Evolutionary conservation across 2,797 vertebrate species (phyloP).

Genomic region (Orestias chungarensis): DNA sequence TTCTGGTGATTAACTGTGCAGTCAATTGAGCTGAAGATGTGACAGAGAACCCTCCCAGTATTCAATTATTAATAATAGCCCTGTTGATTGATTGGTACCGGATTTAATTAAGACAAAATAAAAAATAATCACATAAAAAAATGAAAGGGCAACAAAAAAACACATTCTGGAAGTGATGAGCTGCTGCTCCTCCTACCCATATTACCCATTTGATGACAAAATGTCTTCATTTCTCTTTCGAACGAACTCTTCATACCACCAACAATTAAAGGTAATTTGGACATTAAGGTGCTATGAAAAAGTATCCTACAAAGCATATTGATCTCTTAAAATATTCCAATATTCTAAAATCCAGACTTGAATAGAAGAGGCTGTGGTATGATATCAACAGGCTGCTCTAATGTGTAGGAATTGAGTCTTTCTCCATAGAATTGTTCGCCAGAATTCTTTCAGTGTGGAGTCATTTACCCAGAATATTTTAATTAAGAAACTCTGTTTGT

Average conservation of each 20-base stretch:
- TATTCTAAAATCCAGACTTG: neutral
- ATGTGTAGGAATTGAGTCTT: no score
- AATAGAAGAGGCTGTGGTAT: neutral
- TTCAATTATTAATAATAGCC: constrained; percentile 77
- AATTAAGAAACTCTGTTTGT: neutral
- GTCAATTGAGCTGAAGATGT: constrained; percentile 56
- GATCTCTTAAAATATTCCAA: neutral
- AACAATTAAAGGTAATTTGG: constrained; percentile 44
- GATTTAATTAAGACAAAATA: constrained; percentile 61
- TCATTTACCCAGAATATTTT: neutral
- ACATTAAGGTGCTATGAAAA: no score
- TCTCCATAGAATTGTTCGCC: neutral
- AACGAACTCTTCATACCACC: constrained; percentile 43
- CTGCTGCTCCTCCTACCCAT: constrained; percentile 19
- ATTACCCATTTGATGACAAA: constrained; percentile 30
- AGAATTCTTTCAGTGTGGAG: neutral
- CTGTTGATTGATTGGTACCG: constrained; percentile 61
- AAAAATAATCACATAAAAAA: constrained; percentile 19
- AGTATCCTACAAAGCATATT: neutral
- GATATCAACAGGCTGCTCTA: no score
- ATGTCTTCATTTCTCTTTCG: constrained; percentile 34
- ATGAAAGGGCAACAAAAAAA: constrained; percentile 32
- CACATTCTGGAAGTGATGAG: constrained; percentile 70
- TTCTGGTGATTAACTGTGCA: constrained; percentile 58
- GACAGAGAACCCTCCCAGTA: constrained; percentile 66